A percentile compares a stretch with the other conserved stretches of the same genome.
Conservation (phyloP, 2,113 vertebrate species). For the Calcarius ornatus region DNA sequence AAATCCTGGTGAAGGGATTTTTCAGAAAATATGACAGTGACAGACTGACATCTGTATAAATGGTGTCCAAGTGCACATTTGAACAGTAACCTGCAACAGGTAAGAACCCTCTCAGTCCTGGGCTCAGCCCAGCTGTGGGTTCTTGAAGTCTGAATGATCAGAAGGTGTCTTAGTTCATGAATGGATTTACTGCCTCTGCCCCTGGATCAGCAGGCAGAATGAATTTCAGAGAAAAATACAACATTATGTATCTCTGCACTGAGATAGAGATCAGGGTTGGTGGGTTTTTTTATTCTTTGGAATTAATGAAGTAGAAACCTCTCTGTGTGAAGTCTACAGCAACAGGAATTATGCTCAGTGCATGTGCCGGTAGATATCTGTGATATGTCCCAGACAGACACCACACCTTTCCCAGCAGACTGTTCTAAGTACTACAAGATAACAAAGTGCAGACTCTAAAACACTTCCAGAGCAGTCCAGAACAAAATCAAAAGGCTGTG, state of each 20-base stretch:
- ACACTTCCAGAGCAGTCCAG: not conserved
- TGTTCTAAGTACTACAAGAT: not conserved
- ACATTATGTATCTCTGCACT: not conserved
- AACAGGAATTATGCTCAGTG: not conserved
- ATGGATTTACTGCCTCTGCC: not conserved
- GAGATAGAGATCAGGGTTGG: not conserved
- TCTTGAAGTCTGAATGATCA: not conserved
- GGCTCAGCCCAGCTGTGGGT: not conserved
- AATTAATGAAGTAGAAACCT: conserved; percentile 5
- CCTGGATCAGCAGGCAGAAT: not conserved
- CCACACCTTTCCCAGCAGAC: not conserved
- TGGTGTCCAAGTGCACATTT: not conserved
- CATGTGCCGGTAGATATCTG: not conserved
- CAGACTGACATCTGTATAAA: not conserved
- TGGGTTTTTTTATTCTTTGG: not conserved
- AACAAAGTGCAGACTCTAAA: not conserved
- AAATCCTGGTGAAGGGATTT: too few species aligned
- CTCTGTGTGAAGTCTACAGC: not conserved
- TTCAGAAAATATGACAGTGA: too few species aligned
- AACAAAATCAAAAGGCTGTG: accelerated
- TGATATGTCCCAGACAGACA: not conserved
- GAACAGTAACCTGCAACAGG: not conserved
- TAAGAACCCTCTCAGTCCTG: not conserved
- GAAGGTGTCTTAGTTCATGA: not conserved
- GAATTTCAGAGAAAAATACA: not conserved